Percentiles rank a stretch among this genome's conserved stretches.
Evolutionary conservation across 23 tunicate genomes (phyloP).

Genomic region (Ascidia mentula): DNA sequence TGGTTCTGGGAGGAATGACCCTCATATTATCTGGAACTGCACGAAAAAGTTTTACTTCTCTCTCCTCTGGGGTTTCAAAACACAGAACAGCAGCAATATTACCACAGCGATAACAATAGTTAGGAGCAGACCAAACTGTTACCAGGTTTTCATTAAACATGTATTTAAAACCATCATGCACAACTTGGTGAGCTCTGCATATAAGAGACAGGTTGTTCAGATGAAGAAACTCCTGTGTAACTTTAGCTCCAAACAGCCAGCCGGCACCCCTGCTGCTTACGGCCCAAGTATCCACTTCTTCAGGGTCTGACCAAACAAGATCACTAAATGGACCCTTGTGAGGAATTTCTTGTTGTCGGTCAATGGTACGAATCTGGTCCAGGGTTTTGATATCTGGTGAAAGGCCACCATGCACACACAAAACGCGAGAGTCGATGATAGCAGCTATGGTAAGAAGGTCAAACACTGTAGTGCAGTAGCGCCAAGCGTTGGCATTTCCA

Average conservation of each 20-base stretch:
- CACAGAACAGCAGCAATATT: conserved; percentile 83
- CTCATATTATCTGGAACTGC: conserved; percentile 93
- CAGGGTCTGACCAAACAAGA: conserved; percentile 97
- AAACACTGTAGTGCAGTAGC: conserved; percentile 97
- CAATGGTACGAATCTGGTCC: conserved; percentile 96
- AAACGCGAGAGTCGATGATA: conserved; percentile 74
- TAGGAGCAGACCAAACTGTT: conserved; percentile 98
- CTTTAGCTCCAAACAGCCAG: conserved; percentile 96
- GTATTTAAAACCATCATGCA: conserved; percentile 93
- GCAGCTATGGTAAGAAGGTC: conserved; percentile 92
- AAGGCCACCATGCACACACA: conserved; percentile 97
- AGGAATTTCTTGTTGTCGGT: conserved; percentile 94
- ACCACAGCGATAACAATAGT: conserved; percentile 96
- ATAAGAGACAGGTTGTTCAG: conserved; percentile 74
- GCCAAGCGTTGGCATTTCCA: conserved; percentile 97
- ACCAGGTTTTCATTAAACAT: conserved; percentile 88
- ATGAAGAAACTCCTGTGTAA: conserved; percentile 80
- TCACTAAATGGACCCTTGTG: conserved; percentile 98
- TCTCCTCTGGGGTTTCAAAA: conserved; percentile 65
- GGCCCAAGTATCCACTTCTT: conserved; percentile 95
- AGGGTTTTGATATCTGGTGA: conserved; percentile 89
- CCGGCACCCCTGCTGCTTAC: conserved; percentile 88
- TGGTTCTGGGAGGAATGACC: conserved; percentile 83
- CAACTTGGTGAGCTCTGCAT: conserved; percentile 96
- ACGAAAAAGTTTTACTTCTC: conserved; percentile 82